Conservation (phyloP, 1,140 invertebrate genomes). For the Lucilia cuprina region DNA sequence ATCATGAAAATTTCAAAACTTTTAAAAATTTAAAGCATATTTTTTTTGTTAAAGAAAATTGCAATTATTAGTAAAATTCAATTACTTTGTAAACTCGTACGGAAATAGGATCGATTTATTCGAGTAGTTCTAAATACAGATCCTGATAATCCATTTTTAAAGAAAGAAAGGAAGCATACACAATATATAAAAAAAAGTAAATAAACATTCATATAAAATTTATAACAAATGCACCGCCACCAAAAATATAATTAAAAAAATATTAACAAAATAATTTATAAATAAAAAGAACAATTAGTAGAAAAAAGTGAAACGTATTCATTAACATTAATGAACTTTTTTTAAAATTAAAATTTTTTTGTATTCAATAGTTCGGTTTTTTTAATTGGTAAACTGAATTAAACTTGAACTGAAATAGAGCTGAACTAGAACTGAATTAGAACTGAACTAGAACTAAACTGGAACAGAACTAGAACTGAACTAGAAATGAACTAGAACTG, state of each 20-base stretch:
- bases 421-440: no score
- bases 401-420: no score
- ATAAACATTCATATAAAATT: conserved; percentile 7
- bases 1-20: no score
- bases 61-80: not conserved
- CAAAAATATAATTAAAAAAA: not conserved
- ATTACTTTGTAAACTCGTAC: conserved; percentile 59
- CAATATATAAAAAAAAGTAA: conserved; percentile 21
- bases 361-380: no score
- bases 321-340: no score
- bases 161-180: conserved; percentile 18
- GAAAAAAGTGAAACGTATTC: no score
- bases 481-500: no score
- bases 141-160: conserved; percentile 25
- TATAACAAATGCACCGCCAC: not conserved
- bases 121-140: conserved; percentile 48
- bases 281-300: not conserved
- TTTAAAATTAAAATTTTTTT: no score
- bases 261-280: not conserved
- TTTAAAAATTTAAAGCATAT: not conserved
- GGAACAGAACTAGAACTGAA: no score
- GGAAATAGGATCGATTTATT: conserved; percentile 57
- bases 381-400: no score
- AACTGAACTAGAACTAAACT: no score
- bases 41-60: not conserved